Evolutionary conservation across 2,888 invertebrate species (phyloP).

Genomic region (Aleiodes leptofemur): DNA sequence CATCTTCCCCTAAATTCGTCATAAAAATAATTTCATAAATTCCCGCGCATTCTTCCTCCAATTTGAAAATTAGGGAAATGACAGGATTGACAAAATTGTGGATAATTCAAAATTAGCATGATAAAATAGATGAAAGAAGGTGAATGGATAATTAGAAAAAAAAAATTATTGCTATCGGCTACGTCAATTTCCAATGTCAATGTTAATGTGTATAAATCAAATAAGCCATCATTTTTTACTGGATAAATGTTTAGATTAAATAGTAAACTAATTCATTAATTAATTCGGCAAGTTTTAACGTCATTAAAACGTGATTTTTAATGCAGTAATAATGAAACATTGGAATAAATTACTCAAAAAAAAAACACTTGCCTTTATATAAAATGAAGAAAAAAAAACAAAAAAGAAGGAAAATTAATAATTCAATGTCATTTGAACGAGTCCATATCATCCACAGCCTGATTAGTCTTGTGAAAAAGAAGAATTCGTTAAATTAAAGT

Average conservation of each 20-base stretch:
- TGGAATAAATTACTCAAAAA: background rate
- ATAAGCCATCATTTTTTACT: conserved; percentile 67
- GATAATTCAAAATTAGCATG: background rate
- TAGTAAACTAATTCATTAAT: conserved; percentile 5
- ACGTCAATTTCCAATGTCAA: conserved; percentile 70
- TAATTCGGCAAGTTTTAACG: conserved; percentile 5
- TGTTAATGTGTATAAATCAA: conserved; percentile 64
- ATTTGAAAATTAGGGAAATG: too few relatives aligned
- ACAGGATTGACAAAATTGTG: background rate
- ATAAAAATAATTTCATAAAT: background rate
- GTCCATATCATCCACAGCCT: conserved; percentile 50
- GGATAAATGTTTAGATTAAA: conserved; percentile 55
- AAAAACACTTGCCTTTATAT: background rate
- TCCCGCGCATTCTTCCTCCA: too few relatives aligned
- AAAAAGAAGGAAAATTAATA: conserved; percentile 2
- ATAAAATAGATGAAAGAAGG: conserved; percentile 4
- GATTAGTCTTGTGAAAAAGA: conserved; percentile 35
- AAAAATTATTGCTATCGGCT: conserved; percentile 54
- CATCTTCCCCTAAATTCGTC: background rate
- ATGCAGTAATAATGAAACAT: background rate
- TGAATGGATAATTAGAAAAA: conserved; percentile 32
- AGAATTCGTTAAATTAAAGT: conserved; percentile 27
- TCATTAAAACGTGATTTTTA: too few relatives aligned
- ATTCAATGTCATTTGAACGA: conserved; percentile 44
- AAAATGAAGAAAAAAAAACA: background rate